These are phyloP conservation scores for Limnodromus scolopaceus DNA, from an alignment of 2,797 vertebrate genomes.

Conservation along the genomic window DNA sequence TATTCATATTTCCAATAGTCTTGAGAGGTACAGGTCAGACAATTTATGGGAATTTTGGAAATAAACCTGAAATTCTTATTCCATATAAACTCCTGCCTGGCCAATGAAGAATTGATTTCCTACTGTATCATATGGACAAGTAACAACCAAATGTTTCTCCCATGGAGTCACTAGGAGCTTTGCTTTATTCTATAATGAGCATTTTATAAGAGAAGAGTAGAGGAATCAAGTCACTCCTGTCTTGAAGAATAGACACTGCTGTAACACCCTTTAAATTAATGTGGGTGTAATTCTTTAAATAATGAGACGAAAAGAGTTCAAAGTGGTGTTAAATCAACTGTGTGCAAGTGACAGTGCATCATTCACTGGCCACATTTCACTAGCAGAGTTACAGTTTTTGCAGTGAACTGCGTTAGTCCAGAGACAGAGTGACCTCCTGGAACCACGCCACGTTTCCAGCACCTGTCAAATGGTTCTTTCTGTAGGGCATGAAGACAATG, in stretches of 20 bases:
- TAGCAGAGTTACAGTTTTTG: neutral
- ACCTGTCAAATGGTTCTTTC: constrained; percentile 45
- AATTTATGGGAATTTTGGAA: neutral
- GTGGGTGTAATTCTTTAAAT: neutral
- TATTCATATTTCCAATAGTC: neutral
- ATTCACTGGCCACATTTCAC: neutral
- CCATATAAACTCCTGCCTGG: neutral
- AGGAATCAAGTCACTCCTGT: neutral
- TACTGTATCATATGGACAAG: neutral
- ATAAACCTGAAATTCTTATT: neutral
- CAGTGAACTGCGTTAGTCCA: neutral
- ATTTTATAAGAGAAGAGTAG: neutral
- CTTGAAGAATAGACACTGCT: neutral
- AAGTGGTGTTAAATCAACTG: neutral
- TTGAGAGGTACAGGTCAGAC: neutral
- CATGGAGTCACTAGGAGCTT: neutral
- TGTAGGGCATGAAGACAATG: neutral
- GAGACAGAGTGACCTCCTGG: constrained; percentile 11
- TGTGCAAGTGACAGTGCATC: neutral
- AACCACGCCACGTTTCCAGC: neutral
- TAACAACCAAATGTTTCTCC: neutral
- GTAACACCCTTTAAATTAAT: neutral
- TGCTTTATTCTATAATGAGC: neutral
- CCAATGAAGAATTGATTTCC: neutral
- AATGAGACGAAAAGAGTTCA: neutral